Evolutionary conservation across 1,140 invertebrate genomes (phyloP).

Genomic region (Ericerus pela): DNA sequence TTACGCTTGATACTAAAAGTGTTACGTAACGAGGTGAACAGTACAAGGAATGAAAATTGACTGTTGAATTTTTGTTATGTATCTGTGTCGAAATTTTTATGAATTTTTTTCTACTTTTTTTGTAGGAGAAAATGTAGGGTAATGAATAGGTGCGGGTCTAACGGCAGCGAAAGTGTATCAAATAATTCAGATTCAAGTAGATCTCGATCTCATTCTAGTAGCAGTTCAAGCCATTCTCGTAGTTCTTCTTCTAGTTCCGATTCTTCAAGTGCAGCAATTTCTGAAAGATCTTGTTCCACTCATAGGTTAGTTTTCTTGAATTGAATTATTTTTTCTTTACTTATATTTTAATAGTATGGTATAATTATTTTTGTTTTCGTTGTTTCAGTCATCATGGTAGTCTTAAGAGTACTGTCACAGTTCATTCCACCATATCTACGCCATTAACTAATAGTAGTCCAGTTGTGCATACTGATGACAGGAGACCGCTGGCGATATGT

Average conservation of each 20-base stretch:
- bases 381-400: conserved; percentile 20
- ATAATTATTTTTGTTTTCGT: conserved; percentile 5
- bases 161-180: conserved; percentile 32
- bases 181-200: conserved; percentile 31
- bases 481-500: conserved; percentile 71
- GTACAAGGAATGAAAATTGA: too few species aligned
- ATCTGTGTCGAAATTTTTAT: not conserved
- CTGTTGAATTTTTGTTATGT: not conserved
- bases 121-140: conserved; percentile 6
- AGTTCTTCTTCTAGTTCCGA: conserved; percentile 28
- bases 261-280: conserved; percentile 25
- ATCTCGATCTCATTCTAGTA: conserved; percentile 36
- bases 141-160: conserved; percentile 22
- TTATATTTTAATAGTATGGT: not conserved
- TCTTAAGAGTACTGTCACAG: conserved; percentile 22
- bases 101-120: too few species aligned
- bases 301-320: conserved; percentile 28
- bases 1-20: conserved; percentile 3
- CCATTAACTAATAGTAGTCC: conserved; percentile 29
- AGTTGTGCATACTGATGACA: conserved; percentile 45
- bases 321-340: not conserved
- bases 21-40: conserved; percentile 1
- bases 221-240: conserved; percentile 31
- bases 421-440: conserved; percentile 30
- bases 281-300: conserved; percentile 27